phyloP scores from a whole-genome alignment of 1,140 invertebrate species.

The Drosophila bocki region DNA sequence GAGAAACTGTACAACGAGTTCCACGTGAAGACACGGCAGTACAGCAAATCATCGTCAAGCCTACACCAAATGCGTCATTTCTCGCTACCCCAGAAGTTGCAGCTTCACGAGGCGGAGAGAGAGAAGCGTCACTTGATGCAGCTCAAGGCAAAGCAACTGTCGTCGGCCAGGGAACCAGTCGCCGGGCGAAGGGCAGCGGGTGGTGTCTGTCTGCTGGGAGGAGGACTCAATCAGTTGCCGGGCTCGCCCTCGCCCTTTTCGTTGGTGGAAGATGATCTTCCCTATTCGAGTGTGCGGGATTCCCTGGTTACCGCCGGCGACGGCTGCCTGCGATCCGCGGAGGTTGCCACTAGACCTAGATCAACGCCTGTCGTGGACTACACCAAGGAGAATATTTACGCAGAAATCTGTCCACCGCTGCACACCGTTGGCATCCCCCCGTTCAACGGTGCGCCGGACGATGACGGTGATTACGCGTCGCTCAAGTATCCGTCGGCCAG shows the following conservation, averaged over 20 bases:
- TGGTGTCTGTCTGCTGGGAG: conserved; percentile 71
- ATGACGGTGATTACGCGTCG: conserved; percentile 80
- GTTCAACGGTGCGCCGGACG: conserved; percentile 48
- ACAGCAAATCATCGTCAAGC: conserved; percentile 88
- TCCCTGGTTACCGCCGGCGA: conserved; percentile 70
- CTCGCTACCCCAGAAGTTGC: conserved; percentile 78
- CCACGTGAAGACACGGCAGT: conserved; percentile 87
- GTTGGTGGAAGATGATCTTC: conserved; percentile 77
- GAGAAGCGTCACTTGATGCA: conserved; percentile 64
- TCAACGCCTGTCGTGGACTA: conserved; percentile 70
- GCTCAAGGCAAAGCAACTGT: conserved; percentile 58
- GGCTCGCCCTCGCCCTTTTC: conserved; percentile 52
- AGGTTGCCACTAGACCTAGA: conserved; percentile 3
- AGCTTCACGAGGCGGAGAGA: conserved; percentile 67
- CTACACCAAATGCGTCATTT: conserved; percentile 85
- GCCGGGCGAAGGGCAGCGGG: conserved; percentile 75
- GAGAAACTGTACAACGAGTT: conserved; percentile 88
- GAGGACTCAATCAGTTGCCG: conserved; percentile 38
- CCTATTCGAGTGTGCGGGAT: conserved; percentile 82
- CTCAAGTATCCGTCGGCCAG: conserved; percentile 60
- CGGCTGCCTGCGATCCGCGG: conserved; percentile 37
- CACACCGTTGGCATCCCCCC: conserved; percentile 65
- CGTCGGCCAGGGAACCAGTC: conserved; percentile 56
- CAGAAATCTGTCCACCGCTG: conserved; percentile 86
- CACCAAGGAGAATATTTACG: conserved; percentile 87